Conservation (phyloP, 1,140 invertebrate species). For the Euglossa dilemma region DNA sequence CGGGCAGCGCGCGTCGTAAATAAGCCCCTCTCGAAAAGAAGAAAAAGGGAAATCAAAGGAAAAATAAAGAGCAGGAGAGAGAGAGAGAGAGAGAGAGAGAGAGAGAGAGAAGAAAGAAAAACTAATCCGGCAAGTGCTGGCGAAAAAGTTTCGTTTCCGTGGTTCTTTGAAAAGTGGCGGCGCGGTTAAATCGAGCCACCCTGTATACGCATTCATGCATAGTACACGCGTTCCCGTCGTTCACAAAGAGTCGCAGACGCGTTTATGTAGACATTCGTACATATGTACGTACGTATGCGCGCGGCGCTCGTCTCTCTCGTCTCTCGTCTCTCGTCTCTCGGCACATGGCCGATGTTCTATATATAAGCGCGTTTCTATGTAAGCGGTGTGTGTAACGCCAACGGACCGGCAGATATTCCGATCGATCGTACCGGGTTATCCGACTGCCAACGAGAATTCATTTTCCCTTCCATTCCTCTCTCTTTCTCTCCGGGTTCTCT, state of each 20-base stretch:
- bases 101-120: not conserved
- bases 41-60: not conserved
- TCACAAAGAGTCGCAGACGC: conserved; percentile 63
- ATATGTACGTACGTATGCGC: conserved; percentile 35
- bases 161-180: conserved; percentile 45
- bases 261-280: conserved; percentile 48
- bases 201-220: conserved; percentile 66
- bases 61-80: not conserved
- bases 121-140: not conserved
- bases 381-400: conserved; percentile 59
- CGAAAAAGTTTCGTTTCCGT: conserved; percentile 29
- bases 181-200: conserved; percentile 58
- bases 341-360: conserved; percentile 60
- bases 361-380: conserved; percentile 64
- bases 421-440: conserved; percentile 70
- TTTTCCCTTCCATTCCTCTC: conserved; percentile 59
- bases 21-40: too few relatives aligned
- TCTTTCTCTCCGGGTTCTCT: conserved; percentile 5
- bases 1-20: not conserved
- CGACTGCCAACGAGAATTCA: conserved; percentile 70
- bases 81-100: not conserved
- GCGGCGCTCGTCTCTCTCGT: too few relatives aligned
- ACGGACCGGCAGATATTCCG: conserved; percentile 69
- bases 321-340: conserved; percentile 13
- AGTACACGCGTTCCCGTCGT: conserved; percentile 62